These are phyloP conservation scores for Lepidochrysops patricia DNA, from an alignment of 2,888 invertebrate genomes.

Conservation along the genomic window DNA sequence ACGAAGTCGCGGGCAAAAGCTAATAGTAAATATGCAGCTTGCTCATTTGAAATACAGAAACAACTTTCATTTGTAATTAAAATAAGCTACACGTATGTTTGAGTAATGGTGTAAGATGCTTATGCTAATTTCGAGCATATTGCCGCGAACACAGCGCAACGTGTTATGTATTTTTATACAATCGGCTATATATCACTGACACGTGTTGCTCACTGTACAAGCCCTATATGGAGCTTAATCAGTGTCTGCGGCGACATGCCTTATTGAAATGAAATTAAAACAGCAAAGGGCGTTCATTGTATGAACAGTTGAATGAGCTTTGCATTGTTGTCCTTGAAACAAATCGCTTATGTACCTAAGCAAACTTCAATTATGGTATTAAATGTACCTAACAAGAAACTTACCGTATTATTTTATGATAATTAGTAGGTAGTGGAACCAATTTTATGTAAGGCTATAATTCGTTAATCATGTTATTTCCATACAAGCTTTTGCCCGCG, in stretches of 20 bases:
- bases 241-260: conserved; percentile 62
- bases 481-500: no score
- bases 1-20: no score
- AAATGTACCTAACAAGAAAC: not conserved
- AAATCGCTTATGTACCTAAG: not conserved
- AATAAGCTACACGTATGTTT: conserved; percentile 23
- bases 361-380: not conserved
- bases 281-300: conserved; percentile 39
- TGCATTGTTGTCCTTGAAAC: not conserved
- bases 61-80: conserved; percentile 13
- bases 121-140: conserved; percentile 53
- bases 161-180: conserved; percentile 22
- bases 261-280: conserved; percentile 70
- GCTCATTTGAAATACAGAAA: conserved; percentile 1
- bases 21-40: not conserved
- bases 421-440: not conserved
- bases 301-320: conserved; percentile 29
- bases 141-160: conserved; percentile 28
- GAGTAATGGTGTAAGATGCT: conserved; percentile 47
- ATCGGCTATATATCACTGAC: conserved; percentile 7
- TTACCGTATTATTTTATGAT: no score
- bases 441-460: not conserved
- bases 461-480: not conserved
- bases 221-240: conserved; percentile 57
- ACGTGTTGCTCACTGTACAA: conserved; percentile 23